phyloP scores from a whole-genome alignment of 2,797 vertebrate genomes.

The Hipposideros larvatus region DNA sequence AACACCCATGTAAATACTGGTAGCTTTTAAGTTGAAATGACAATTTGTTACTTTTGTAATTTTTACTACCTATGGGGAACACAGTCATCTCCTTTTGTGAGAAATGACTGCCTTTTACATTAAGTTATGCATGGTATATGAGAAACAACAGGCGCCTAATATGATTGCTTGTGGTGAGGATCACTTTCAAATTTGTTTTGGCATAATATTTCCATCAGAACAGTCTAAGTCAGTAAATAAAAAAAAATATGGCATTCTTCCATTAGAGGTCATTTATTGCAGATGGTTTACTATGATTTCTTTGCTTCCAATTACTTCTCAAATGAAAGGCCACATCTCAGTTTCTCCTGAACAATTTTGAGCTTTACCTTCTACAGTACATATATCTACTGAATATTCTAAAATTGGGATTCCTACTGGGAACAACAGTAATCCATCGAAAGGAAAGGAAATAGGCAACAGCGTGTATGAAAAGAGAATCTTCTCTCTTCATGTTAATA shows the following conservation, averaged over 20 bases:
- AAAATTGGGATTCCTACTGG: conserved; percentile 44
- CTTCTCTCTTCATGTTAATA: conserved; percentile 11
- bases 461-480: neutral
- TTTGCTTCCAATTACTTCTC: conserved; percentile 69
- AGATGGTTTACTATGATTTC: conserved; percentile 61
- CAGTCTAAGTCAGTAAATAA: conserved; percentile 60
- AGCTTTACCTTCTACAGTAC: neutral
- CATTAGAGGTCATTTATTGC: conserved; percentile 50
- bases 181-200: conserved; percentile 75
- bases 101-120: conserved; percentile 68
- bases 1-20: conserved; percentile 54
- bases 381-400: conserved; percentile 54
- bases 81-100: conserved; percentile 13
- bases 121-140: conserved; percentile 25
- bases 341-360: conserved; percentile 53
- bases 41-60: conserved; percentile 66
- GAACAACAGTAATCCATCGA: conserved; percentile 15
- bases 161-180: conserved; percentile 42
- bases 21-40: conserved; percentile 63
- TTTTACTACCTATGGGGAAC: conserved; percentile 53
- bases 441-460: conserved; percentile 40
- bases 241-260: conserved; percentile 36
- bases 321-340: conserved; percentile 71
- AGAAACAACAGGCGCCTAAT: conserved; percentile 58
- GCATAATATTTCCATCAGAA: conserved; percentile 66